Base-by-base conservation (phyloP, 1,140 invertebrate species). In the Drosophila cardini region DNA sequence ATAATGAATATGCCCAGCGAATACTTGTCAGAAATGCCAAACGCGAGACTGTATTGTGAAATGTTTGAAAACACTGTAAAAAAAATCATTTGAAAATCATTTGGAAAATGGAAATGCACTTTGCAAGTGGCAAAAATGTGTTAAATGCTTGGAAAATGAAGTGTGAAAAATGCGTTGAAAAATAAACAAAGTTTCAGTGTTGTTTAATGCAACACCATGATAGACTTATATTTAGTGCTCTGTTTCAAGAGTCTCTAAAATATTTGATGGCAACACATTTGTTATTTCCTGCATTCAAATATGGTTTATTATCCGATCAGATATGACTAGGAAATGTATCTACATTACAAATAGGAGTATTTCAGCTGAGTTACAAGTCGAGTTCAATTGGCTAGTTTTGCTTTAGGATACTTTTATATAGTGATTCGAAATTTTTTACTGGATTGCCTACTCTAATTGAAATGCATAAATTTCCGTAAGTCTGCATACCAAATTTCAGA, bases 21-120 rank as follows among this genome's bases (percentile, higher is more conserved):
- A n/a, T 2, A 13, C n/a, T 5, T 40, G 38, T 40, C 38, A 40
- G 38, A 63, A 64, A 30, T 63, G 32, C 42, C 50, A 56, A 64
- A 40, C 26, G 30, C 11, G 40, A 55, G 43, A 57, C 58, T 50
- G 64, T 52, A 55, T 55, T 55, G 34, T 11, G 10, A 55, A 55
- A 55, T 55, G 15, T 36, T 40, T 40, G 38, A 11, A 48, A 48
- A 48, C 26, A 26, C 18, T 16, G 16, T 5, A 9, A 53, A 46
- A 50, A 15, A 13, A 30, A 50, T 62, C 50, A 50, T 62, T 62
- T 42, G 18, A 36, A 50, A 52, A 40, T 13, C 43, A 38, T 62
- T 62, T 62, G 18, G 18, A 42, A 57, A 71, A 76, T 76, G 72
- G 21, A 26, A 26, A 26, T 26, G 72, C 72, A 75, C 65, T 76